Percentiles rank a stretch among this genome's conserved stretches.
These are phyloP conservation scores for Drosophila nigritarsus DNA, from an alignment of 2,888 invertebrate genomes.

Conservation along the genomic window DNA sequence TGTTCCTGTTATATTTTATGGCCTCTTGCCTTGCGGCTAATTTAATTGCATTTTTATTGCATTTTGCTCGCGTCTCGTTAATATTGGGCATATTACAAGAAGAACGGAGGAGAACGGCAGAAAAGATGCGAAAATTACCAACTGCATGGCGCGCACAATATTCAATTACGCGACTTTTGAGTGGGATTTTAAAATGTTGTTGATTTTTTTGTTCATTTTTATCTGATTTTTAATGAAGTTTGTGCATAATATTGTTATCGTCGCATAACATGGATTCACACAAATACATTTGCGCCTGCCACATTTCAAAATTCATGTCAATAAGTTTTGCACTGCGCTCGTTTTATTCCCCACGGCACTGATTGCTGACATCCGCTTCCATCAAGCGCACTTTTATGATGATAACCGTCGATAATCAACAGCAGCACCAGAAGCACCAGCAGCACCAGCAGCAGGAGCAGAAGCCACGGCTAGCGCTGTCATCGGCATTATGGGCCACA, in stretches of 20 bases:
- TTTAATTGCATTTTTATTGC: constrained; percentile 81
- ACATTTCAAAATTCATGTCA: constrained; percentile 30
- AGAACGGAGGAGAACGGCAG: constrained; percentile 3
- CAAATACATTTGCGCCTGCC: constrained; percentile 1
- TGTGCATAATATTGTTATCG: not conserved
- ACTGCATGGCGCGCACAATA: constrained; percentile 30
- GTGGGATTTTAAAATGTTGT: constrained; percentile 16
- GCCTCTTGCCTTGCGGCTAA: constrained; percentile 69
- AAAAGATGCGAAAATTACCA: constrained; percentile 39
- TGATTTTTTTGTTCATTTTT: constrained; percentile 7
- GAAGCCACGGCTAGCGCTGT: constrained; percentile 13
- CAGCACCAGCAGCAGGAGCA: not conserved
- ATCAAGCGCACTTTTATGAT: constrained; percentile 29
- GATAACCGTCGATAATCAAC: not conserved
- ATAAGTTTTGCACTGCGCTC: constrained; percentile 34
- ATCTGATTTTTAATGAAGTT: constrained; percentile 17
- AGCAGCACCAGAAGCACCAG: not conserved
- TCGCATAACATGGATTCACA: constrained; percentile 6
- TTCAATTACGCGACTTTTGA: constrained; percentile 61
- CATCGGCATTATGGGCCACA: constrained; percentile 39
- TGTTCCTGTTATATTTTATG: constrained; percentile 33
- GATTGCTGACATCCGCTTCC: constrained; percentile 60
- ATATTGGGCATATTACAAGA: constrained; percentile 45
- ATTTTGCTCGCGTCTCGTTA: constrained; percentile 50
- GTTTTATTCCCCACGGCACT: constrained; percentile 33